Percentiles rank a stretch among this genome's conserved stretches.
phyloP scores from a whole-genome alignment of 2,113 vertebrate genomes.

The Pedetes capensis region DNA sequence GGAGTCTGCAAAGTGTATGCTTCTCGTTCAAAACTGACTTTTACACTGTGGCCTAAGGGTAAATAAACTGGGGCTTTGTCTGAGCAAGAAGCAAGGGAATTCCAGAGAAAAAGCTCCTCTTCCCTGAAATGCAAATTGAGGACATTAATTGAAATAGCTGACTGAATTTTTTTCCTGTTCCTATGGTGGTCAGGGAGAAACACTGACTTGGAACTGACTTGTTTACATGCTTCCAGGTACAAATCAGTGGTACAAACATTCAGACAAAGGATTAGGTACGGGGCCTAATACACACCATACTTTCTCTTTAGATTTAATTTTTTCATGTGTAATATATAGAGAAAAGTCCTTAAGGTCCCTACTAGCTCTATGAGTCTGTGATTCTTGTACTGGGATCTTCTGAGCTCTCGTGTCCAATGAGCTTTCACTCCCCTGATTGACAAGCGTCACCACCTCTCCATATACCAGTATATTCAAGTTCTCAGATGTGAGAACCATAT shows the following conservation, averaged over 20 bases:
- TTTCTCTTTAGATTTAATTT: background rate
- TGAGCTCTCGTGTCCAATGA: background rate
- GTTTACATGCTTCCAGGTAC: background rate
- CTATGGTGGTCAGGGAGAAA: background rate
- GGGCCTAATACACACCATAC: accelerated
- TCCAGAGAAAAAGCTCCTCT: background rate
- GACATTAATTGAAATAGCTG: background rate
- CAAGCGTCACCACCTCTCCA: accelerated
- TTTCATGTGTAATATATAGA: background rate
- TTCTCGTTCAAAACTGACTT: background rate
- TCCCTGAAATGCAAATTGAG: constrained; percentile 6
- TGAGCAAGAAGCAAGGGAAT: constrained; percentile 7
- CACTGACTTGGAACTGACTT: background rate
- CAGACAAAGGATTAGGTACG: background rate
- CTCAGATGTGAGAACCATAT: background rate
- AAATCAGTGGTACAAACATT: background rate
- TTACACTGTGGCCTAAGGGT: background rate
- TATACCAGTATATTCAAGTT: background rate
- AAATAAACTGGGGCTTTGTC: constrained; percentile 27
- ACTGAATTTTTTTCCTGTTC: background rate
- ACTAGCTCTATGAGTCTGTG: background rate
- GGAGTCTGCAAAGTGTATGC: background rate
- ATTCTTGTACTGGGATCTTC: background rate
- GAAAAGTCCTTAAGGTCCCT: background rate
- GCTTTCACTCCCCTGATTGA: background rate